A percentile compares a stretch with the other conserved stretches of the same genome.
phyloP scores from a whole-genome alignment of 2,113 vertebrate genomes.

The Collichthys lucidus region DNA sequence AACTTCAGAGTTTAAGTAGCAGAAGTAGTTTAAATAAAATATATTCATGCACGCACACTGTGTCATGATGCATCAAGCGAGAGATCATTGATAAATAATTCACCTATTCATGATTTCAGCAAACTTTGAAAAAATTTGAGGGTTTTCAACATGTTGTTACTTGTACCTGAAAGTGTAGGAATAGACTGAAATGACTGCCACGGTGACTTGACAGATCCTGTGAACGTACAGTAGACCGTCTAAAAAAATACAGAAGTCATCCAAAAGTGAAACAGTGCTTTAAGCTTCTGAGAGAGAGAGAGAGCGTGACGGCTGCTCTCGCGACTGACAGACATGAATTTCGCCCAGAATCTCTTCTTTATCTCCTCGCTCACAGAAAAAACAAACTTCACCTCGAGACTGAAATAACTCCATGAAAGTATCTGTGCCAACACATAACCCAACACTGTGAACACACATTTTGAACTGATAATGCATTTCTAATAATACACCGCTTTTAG shows the following conservation, averaged over 20 bases:
- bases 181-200: not conserved
- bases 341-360: slow-evolving; percentile 14
- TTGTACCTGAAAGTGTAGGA: not conserved
- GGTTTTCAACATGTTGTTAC: not conserved
- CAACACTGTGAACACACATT: not conserved
- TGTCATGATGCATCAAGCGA: not conserved
- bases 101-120: not conserved
- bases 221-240: not conserved
- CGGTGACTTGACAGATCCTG: not conserved
- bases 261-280: slow-evolving; percentile 24
- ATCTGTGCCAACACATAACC: not conserved
- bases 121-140: not conserved
- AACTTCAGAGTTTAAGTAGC: no score
- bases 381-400: not conserved
- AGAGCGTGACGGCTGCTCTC: slow-evolving; percentile 7
- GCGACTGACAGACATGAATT: slow-evolving; percentile 26
- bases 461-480: not conserved
- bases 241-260: slow-evolving; percentile 27
- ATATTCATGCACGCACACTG: not conserved
- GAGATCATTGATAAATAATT: not conserved
- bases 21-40: not conserved
- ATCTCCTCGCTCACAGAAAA: not conserved
- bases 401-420: not conserved
- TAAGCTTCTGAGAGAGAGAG: not conserved
- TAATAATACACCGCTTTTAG: not conserved